phyloP scores from a whole-genome alignment of 2,113 vertebrate species.

The Leptobrachium ailaonicum region DNA sequence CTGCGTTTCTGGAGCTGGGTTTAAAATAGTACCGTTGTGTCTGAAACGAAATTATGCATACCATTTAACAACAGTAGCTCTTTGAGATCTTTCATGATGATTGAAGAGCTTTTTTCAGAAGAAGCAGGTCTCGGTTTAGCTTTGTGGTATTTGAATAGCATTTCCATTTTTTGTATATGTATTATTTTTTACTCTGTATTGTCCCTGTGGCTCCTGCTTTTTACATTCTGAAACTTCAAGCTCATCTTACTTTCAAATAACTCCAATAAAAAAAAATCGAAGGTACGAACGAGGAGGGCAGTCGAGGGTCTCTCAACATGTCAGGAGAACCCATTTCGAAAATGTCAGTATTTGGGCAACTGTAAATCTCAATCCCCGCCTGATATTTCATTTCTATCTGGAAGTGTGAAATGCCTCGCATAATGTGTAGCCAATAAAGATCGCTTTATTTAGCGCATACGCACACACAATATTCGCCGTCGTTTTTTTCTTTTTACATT shows the following conservation, averaged over 20 bases:
- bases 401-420: slow-evolving; percentile 4
- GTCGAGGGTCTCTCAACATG: not conserved
- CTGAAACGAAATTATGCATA: not conserved
- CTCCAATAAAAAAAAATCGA: not conserved
- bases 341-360: not conserved
- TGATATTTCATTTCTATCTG: slow-evolving; percentile 8
- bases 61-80: slow-evolving; percentile 7
- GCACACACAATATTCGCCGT: slow-evolving; percentile 6
- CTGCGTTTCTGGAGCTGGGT: not conserved
- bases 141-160: not conserved
- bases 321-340: not conserved
- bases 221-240: not conserved
- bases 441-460: not conserved
- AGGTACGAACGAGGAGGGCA: not conserved
- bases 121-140: not conserved
- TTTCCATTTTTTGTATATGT: not conserved
- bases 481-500: slow-evolving; percentile 23
- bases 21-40: not conserved
- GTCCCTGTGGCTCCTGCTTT: not conserved
- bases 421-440: not conserved
- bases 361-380: not conserved
- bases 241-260: slow-evolving; percentile 33
- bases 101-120: not conserved
- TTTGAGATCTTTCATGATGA: not conserved
- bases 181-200: not conserved